Conservation (phyloP, 2,888 invertebrate genomes). For the Patella pellucida region DNA sequence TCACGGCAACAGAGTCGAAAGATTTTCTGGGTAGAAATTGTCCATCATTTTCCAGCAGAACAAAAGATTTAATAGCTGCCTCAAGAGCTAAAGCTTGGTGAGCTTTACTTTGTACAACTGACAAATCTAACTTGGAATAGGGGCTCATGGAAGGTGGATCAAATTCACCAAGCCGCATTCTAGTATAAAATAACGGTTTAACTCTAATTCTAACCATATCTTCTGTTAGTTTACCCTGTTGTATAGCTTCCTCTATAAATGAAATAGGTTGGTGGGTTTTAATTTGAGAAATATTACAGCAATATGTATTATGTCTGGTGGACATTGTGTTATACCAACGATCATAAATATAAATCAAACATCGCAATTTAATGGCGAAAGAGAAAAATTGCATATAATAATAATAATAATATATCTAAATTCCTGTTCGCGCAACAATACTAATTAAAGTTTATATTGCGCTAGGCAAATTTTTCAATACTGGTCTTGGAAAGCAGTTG, state of each 20-base stretch:
- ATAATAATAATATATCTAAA: too few relatives aligned
- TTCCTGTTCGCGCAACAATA: too few relatives aligned
- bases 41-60: slow-evolving; percentile 51
- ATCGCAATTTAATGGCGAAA: too few relatives aligned
- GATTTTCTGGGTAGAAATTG: slow-evolving; percentile 36
- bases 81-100: slow-evolving; percentile 42
- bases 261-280: not conserved
- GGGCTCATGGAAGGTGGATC: slow-evolving; percentile 62
- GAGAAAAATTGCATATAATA: too few relatives aligned
- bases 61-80: slow-evolving; percentile 55
- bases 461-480: too few relatives aligned
- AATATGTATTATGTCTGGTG: too few relatives aligned
- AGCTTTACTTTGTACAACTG: slow-evolving; percentile 41
- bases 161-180: slow-evolving; percentile 64
- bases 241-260: slow-evolving; percentile 43
- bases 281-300: not conserved
- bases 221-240: slow-evolving; percentile 42
- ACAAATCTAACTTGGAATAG: slow-evolving; percentile 44
- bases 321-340: too few relatives aligned
- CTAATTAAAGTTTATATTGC: too few relatives aligned
- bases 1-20: slow-evolving; percentile 39
- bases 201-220: slow-evolving; percentile 42
- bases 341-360: too few relatives aligned
- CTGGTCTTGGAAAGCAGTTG: too few relatives aligned
- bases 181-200: slow-evolving; percentile 58